These are phyloP conservation scores for Catalaphyllia jardinei DNA, from an alignment of 64 coral and sea anemone species.

Conservation along the genomic window DNA sequence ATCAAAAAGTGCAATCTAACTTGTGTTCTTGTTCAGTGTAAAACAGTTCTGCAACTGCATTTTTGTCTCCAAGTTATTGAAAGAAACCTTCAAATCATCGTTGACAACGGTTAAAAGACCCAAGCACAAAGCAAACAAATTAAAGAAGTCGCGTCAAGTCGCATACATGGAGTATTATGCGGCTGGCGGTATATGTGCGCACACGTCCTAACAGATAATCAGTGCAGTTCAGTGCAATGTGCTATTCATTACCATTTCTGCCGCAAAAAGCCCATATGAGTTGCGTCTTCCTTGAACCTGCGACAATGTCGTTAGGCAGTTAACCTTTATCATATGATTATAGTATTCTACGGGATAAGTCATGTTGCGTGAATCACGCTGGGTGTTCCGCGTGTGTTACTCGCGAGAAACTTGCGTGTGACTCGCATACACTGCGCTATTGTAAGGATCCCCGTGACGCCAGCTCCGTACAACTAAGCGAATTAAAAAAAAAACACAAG, in stretches of 20 bases:
- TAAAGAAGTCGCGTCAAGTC: background rate
- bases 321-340: background rate
- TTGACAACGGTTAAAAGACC: background rate
- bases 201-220: background rate
- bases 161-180: no score
- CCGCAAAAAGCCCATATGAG: constrained; percentile 2
- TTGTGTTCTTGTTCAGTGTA: no score
- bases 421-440: background rate
- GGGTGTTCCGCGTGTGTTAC: no score
- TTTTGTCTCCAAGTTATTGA: background rate
- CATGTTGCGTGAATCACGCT: no score
- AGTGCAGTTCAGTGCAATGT: background rate
- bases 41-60: background rate
- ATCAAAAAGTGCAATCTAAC: no score
- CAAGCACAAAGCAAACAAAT: background rate
- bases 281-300: background rate
- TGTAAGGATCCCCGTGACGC: no score
- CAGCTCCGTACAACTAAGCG: no score
- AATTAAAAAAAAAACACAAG: no score
- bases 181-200: background rate
- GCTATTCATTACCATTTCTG: constrained; percentile 1
- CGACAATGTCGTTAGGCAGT: background rate
- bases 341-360: background rate
- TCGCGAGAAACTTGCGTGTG: background rate
- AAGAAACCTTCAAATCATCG: background rate